Conservation (phyloP, 2,888 invertebrate species). For the Dryococelus australis region DNA sequence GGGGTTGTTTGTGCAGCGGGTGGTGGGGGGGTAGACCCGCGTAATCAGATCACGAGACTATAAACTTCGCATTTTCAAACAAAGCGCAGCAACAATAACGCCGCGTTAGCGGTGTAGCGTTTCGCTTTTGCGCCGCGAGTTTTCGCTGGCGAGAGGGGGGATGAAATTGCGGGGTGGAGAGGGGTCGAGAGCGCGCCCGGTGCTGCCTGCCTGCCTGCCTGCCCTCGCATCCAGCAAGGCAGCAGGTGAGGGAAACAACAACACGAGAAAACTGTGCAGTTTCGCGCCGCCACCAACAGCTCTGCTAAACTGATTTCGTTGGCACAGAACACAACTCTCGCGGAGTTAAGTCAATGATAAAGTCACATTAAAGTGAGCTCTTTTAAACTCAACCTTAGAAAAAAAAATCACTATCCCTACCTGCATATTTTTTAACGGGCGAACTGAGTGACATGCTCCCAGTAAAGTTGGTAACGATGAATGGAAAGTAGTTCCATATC, state of each 20-base stretch:
- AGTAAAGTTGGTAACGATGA: no score
- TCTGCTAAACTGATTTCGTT: no score
- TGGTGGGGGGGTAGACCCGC: neutral
- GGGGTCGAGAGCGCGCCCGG: neutral
- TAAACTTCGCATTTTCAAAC: slow-evolving; percentile 27
- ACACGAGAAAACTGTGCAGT: no score
- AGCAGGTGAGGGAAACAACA: neutral
- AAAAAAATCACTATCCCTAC: no score
- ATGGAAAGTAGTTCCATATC: no score
- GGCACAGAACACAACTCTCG: no score
- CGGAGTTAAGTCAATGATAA: no score
- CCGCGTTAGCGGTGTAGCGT: neutral
- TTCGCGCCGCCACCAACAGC: no score
- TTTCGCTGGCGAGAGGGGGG: neutral
- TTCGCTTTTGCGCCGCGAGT: neutral
- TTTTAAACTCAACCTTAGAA: no score
- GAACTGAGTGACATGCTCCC: no score
- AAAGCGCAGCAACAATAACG: neutral
- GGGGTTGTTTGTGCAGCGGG: neutral
- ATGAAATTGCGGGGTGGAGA: neutral
- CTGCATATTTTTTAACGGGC: no score
- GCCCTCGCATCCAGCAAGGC: neutral
- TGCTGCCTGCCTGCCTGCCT: neutral
- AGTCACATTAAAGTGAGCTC: no score
- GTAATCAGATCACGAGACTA: slow-evolving; percentile 24